Conservation (phyloP, 2,888 invertebrate species). For the Vanessa cardui region DNA sequence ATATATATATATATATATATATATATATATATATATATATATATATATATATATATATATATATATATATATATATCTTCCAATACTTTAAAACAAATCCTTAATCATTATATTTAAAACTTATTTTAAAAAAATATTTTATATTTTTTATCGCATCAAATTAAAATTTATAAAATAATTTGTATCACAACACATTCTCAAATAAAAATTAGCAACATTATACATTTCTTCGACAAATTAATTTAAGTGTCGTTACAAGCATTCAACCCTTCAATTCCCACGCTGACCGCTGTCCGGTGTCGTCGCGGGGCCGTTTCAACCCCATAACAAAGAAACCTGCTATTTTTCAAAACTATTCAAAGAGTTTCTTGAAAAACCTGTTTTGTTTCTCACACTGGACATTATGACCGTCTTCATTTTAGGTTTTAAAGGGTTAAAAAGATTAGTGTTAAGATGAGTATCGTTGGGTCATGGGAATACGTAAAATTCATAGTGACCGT, state of each 20-base stretch:
- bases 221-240: slow-evolving; percentile 12
- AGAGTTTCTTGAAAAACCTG: slow-evolving; percentile 40
- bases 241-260: slow-evolving; percentile 9
- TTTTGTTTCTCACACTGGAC: slow-evolving; percentile 38
- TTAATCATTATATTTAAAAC: no score
- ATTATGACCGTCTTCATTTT: slow-evolving; percentile 27
- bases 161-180: no score
- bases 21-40: no score
- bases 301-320: slow-evolving; percentile 35
- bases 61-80: no score
- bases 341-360: slow-evolving; percentile 22
- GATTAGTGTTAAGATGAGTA: background rate
- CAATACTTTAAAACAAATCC: no score
- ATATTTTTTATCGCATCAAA: no score
- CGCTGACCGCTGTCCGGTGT: slow-evolving; percentile 42
- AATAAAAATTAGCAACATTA: no score
- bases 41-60: no score
- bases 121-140: no score
- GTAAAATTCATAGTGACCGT: background rate
- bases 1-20: no score
- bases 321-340: slow-evolving; percentile 34
- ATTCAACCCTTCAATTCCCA: slow-evolving; percentile 37
- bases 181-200: no score
- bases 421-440: background rate
- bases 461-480: background rate